phyloP scores from a whole-genome alignment of 1,140 invertebrate genomes.

The Eumeta japonica region DNA sequence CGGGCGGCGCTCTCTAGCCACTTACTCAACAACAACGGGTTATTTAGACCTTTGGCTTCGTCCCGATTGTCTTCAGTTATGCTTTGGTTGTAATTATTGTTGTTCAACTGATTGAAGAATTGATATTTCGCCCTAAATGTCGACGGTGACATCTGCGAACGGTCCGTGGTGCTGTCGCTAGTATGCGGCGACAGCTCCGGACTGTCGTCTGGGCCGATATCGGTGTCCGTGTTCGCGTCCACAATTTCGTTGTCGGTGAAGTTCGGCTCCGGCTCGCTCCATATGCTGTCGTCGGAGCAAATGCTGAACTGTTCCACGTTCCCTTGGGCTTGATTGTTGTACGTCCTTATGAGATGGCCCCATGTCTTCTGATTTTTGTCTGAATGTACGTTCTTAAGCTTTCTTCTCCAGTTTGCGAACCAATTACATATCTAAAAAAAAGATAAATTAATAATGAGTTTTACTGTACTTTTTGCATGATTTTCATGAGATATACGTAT shows the following conservation, averaged over 20 bases:
- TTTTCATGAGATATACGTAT: too few species aligned
- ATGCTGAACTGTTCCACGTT: conserved; percentile 76
- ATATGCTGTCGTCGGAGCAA: conserved; percentile 71
- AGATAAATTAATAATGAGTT: not conserved
- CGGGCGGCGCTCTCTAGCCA: conserved; percentile 69
- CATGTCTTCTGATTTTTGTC: conserved; percentile 66
- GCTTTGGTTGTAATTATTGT: conserved; percentile 34
- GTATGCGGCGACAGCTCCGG: conserved; percentile 18
- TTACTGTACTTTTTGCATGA: too few species aligned
- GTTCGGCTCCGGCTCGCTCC: conserved; percentile 61
- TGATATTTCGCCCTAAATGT: conserved; percentile 37
- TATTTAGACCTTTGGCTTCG: conserved; percentile 29
- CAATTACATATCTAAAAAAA: conserved; percentile 68
- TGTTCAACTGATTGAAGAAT: conserved; percentile 24
- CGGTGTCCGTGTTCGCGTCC: conserved; percentile 19
- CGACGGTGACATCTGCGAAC: conserved; percentile 31
- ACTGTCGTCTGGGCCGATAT: conserved; percentile 20
- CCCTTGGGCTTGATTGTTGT: conserved; percentile 68
- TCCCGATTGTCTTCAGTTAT: conserved; percentile 21
- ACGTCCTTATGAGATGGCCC: conserved; percentile 70
- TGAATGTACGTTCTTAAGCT: conserved; percentile 68
- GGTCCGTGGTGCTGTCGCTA: conserved; percentile 25
- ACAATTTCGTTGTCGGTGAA: too few species aligned
- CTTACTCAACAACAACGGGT: conserved; percentile 62
- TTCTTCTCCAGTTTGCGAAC: conserved; percentile 75